Base-by-base conservation (phyloP, 2,888 invertebrate species). In the Cinara cedri region DNA sequence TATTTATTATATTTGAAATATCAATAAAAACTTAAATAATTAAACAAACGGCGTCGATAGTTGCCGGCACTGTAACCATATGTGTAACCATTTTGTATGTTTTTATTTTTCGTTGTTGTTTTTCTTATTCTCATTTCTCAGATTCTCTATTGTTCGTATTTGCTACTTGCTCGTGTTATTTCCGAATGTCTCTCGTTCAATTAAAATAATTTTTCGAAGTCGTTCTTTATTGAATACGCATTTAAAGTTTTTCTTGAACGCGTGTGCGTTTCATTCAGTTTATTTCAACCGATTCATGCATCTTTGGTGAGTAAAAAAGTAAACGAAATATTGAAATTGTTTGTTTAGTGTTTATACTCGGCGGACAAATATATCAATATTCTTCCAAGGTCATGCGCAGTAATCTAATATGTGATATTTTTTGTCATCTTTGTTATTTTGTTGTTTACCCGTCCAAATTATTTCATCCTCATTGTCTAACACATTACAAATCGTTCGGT, bases 341-440 rank as follows among this genome's bases (percentile, higher is more conserved):
- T 46, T 26, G 55, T 34, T 34, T 6, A 34, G 11, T 42, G 72
- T 72, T 72, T 51, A n/a, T n/a, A 19, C 34, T 63, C 10, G 62
- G 16, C 8, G n/a, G 60, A 19, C 60, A 62, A 24, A 78, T 70
- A 70, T 70, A 62, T 78, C 70, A 78, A 62, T 70, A 78, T 51
- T n/a, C 34, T 3, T 21, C 51, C 78, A 78, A 78, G 78, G 78
- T 78, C 78, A 78, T 51, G 78, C 78, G 78, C 78, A 70, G 49
- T 78, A 60, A 11, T 49, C 44, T 14, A 24, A 14, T 9, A 1
- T 19, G 8, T 8, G 13, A 49, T 46, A 34, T 10, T 21, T 21
- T 6, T 49, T 11, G 46, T 16, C 24, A 44, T 21, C 24, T 10
- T 16, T 11, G 46, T 16, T 44, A 21, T 13, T 4, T 24, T 16